Percentiles rank a stretch among this genome's conserved stretches.
These are phyloP conservation scores for Pammene aurita DNA, from an alignment of 2,888 invertebrate genomes.

Conservation along the genomic window DNA sequence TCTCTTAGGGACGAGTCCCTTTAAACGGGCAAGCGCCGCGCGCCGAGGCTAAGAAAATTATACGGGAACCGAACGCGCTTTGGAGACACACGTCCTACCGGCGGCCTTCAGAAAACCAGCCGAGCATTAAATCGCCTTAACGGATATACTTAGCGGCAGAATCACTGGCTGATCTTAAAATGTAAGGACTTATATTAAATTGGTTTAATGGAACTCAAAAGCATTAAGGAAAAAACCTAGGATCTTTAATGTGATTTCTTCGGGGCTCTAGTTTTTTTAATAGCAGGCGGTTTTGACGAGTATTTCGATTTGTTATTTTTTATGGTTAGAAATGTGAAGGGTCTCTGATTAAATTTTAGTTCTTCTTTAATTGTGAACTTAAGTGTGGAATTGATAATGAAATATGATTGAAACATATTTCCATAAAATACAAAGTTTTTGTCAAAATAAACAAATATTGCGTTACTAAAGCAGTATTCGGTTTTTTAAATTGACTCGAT, in stretches of 20 bases:
- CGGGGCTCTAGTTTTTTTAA: not conserved
- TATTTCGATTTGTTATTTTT: not conserved
- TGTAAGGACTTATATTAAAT: conserved; percentile 37
- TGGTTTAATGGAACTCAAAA: conserved; percentile 29
- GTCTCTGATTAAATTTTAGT: no score
- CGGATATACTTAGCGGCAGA: conserved; percentile 38
- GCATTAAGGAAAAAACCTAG: conserved; percentile 29
- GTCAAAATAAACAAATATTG: no score
- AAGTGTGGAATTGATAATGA: no score
- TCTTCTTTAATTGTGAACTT: no score
- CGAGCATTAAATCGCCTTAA: conserved; percentile 34
- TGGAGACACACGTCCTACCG: conserved; percentile 3
- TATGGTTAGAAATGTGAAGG: not conserved
- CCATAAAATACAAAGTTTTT: no score
- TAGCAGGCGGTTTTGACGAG: not conserved
- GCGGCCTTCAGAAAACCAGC: conserved; percentile 20
- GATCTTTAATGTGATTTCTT: conserved; percentile 7
- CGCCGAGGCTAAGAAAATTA: conserved; percentile 9
- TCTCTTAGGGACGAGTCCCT: conserved; percentile 9
- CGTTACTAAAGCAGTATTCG: no score
- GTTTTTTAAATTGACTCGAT: no score
- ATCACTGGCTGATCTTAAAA: conserved; percentile 41
- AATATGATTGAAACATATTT: no score
- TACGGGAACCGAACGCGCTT: conserved; percentile 2
- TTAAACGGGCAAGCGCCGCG: conserved; percentile 7